These are phyloP conservation scores for Pyxicephalus adspersus DNA, from an alignment of 2,113 vertebrate species.

Conservation along the genomic window DNA sequence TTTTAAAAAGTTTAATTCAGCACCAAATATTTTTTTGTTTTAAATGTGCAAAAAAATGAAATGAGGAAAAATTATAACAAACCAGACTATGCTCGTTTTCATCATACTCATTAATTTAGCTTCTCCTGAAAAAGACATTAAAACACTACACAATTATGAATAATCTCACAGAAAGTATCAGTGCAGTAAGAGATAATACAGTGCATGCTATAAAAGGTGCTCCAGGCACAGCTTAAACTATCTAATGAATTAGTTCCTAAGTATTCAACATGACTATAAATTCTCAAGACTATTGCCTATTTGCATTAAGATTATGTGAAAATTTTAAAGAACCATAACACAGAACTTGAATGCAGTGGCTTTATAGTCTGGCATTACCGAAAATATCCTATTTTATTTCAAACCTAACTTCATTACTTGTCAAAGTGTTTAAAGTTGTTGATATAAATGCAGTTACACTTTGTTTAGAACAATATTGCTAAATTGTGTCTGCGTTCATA, in stretches of 20 bases:
- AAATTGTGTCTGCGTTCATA: no score
- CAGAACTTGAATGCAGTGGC: background rate
- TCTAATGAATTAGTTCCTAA: constrained; percentile 51
- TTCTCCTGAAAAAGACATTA: constrained; percentile 41
- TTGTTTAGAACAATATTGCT: no score
- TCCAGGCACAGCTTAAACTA: constrained; percentile 53
- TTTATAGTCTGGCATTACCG: background rate
- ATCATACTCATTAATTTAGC: background rate
- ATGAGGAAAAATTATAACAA: background rate
- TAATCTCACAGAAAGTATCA: constrained; percentile 33
- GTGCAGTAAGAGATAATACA: constrained; percentile 49
- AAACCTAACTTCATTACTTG: constrained; percentile 1
- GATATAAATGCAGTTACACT: no score
- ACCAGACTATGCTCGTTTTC: background rate
- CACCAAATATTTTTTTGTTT: background rate
- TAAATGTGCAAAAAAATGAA: background rate
- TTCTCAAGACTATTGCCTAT: constrained; percentile 39
- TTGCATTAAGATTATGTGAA: constrained; percentile 46
- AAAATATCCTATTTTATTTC: constrained; percentile 16
- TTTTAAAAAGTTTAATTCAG: no score
- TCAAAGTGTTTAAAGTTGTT: constrained; percentile 2
- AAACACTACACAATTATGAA: constrained; percentile 47
- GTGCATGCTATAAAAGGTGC: constrained; percentile 5
- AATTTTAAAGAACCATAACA: constrained; percentile 26
- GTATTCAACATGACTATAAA: constrained; percentile 36